These are phyloP conservation scores for Burhinus bistriatus DNA, from an alignment of 2,113 vertebrate genomes.

Conservation along the genomic window DNA sequence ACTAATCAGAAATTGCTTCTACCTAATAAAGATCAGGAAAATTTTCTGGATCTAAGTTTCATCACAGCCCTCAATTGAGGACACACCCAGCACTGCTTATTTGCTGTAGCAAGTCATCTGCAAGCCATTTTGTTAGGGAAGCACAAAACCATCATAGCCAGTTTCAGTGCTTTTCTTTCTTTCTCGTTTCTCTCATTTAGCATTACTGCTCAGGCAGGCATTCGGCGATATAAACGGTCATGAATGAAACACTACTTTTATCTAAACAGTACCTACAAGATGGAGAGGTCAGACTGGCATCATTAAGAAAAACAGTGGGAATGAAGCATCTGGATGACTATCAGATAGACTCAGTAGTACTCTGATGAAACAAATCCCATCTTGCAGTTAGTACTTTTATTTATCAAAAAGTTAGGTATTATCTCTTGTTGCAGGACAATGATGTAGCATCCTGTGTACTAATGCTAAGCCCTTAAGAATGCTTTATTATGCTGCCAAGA, in stretches of 20 bases:
- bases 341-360: accelerated
- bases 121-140: neutral
- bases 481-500: neutral
- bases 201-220: neutral
- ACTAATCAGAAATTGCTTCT: neutral
- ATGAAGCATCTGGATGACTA: neutral
- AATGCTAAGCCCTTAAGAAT: neutral
- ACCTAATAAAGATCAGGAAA: neutral
- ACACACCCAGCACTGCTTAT: neutral
- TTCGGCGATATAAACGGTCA: neutral
- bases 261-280: neutral
- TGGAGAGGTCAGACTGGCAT: neutral
- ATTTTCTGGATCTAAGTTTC: neutral
- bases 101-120: neutral
- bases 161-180: neutral
- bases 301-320: neutral
- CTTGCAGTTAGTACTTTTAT: neutral
- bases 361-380: neutral
- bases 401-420: neutral
- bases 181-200: neutral
- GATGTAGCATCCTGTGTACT: neutral
- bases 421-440: neutral
- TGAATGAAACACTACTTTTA: neutral
- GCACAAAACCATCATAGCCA: neutral
- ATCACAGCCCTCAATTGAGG: accelerated